phyloP scores from a whole-genome alignment of 1,140 invertebrate genomes.

The Drosophila kikkawai region DNA sequence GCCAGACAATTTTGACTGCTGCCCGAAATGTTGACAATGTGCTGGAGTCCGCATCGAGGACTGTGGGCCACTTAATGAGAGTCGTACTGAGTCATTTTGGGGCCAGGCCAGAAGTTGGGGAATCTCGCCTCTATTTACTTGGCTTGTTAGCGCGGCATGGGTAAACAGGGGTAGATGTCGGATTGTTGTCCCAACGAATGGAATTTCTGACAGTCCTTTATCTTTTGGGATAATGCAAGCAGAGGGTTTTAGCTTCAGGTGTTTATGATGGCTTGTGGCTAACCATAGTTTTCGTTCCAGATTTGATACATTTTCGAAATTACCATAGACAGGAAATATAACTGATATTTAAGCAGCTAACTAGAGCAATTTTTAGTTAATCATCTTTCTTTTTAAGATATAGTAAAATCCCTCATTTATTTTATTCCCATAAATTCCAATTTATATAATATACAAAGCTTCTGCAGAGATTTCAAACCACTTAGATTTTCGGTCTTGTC shows the following conservation, averaged over 20 bases:
- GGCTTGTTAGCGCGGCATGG: constrained; percentile 58
- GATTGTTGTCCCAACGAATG: constrained; percentile 22
- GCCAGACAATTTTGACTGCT: constrained; percentile 69
- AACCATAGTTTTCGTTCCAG: neutral
- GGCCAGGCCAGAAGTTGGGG: neutral
- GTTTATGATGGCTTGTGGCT: neutral
- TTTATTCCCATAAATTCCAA: neutral
- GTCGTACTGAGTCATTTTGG: constrained; percentile 31
- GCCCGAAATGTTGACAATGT: constrained; percentile 77
- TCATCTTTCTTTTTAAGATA: too few relatives aligned
- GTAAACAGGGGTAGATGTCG: constrained; percentile 29
- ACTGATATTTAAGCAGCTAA: too few relatives aligned
- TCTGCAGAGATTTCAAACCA: neutral
- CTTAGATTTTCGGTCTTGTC: neutral
- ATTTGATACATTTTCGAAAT: neutral
- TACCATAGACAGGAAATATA: neutral
- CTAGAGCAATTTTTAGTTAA: too few relatives aligned
- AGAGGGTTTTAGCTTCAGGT: constrained; percentile 2
- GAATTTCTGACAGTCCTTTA: constrained; percentile 26
- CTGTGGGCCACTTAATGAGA: constrained; percentile 59
- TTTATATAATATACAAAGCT: neutral
- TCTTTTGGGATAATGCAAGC: constrained; percentile 1
- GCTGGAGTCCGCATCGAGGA: constrained; percentile 41
- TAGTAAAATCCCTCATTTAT: too few relatives aligned
- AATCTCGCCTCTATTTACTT: constrained; percentile 56